Percentiles rank a stretch among this genome's conserved stretches.
Conservation (phyloP, 2,888 invertebrate species). For the Deilephila elpenor region DNA sequence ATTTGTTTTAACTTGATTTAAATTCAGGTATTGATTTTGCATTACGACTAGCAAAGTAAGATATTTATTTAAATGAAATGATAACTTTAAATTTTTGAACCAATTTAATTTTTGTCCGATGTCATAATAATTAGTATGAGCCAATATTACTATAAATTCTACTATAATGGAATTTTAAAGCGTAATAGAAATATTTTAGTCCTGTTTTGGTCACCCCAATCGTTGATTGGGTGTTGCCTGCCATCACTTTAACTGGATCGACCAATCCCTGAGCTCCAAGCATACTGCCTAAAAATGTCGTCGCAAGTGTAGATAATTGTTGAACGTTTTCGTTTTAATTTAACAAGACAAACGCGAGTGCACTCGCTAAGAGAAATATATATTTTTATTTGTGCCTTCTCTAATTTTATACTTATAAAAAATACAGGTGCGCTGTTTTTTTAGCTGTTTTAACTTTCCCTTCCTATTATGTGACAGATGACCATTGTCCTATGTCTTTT, state of each 20-base stretch:
- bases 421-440: constrained; percentile 51
- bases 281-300: constrained; percentile 77
- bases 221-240: constrained; percentile 51
- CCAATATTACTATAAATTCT: background rate
- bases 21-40: no score
- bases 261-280: constrained; percentile 72
- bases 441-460: constrained; percentile 60
- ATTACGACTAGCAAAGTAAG: no score
- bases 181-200: constrained; percentile 1
- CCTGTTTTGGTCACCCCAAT: constrained; percentile 39
- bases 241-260: constrained; percentile 40
- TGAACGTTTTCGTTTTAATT: constrained; percentile 56
- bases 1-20: no score
- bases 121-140: background rate
- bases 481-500: constrained; percentile 68
- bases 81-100: background rate
- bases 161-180: background rate
- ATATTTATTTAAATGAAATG: no score
- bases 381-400: constrained; percentile 38
- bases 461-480: constrained; percentile 66
- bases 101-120: background rate
- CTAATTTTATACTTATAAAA: constrained; percentile 33
- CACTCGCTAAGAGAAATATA: constrained; percentile 40
- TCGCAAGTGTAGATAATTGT: constrained; percentile 61
- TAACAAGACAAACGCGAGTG: constrained; percentile 57